A percentile compares a stretch with the other conserved stretches of the same genome.
These are phyloP conservation scores for Podiceps cristatus DNA, from an alignment of 2,113 vertebrate genomes.

Conservation along the genomic window DNA sequence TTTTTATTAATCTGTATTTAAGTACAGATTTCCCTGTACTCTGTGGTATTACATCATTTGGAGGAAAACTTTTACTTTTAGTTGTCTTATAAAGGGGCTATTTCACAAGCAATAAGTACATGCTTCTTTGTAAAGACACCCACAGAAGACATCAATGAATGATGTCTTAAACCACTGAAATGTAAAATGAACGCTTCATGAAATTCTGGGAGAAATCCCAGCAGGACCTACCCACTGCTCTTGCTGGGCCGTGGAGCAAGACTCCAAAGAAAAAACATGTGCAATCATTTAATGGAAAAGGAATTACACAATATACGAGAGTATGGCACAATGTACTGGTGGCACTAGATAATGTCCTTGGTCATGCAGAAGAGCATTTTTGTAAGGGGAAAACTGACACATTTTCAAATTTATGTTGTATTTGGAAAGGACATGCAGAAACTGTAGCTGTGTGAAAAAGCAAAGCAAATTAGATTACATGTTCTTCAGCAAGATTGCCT, in stretches of 20 bases:
- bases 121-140: not conserved
- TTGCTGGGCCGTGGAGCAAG: not conserved
- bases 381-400: not conserved
- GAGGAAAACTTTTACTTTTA: not conserved
- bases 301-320: not conserved
- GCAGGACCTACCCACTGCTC: not conserved
- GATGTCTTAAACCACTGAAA: not conserved
- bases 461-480: not conserved
- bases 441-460: not conserved
- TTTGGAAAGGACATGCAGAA: not conserved
- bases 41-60: not conserved
- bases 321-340: not conserved
- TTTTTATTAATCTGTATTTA: not conserved
- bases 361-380: not conserved
- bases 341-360: not conserved
- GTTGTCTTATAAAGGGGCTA: not conserved
- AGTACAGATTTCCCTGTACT: not conserved
- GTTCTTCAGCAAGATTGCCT: not conserved
- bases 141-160: not conserved
- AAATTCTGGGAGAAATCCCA: slow-evolving; percentile 1
- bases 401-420: not conserved
- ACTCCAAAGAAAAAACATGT: not conserved
- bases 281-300: not conserved
- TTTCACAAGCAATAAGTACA: not conserved
- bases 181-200: not conserved